Base-by-base conservation (phyloP, 2,113 vertebrate genomes). In the Toxotes chatareus region DNA sequence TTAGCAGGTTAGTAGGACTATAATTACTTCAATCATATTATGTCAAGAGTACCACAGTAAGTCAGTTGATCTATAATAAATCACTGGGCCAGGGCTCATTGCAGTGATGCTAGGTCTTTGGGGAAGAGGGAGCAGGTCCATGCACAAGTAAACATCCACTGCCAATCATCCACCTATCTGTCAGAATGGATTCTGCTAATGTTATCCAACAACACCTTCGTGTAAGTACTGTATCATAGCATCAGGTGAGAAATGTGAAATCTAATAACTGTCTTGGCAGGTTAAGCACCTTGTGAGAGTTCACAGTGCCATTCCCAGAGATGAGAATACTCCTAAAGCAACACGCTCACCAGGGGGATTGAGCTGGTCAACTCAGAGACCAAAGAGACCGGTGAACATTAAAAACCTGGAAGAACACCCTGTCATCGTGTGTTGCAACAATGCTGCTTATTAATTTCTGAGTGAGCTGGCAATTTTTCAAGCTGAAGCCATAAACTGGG, bases 241-340 rank as follows among this genome's bases (percentile, higher is more conserved):
- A 12, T 70, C 49, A 65, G 38, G 21, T 31, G 36, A 73, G 38
- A 76, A 53, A 46, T 64, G 12, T 23, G 13, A 73, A 73, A 40
- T 69, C 12, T 44, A 61, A 68, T 27, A 80, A 53, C 38, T 56
- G 64, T 73, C 76, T 44, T 62, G 75, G 47, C 51, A 69, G 38
- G 27, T 60, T 13, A 55, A 84, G 78, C 78, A 85, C 64, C 60
- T 71, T 79, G 23, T 63, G 42, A 73, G 42, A 68, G 80, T 79
- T 83, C 85, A 78, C 71, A 66, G 80, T 57, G 74, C 71, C 46
- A 49, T 71, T 81, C 38, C 46, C 27, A 66, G 63, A 72, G 40
- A 17, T 46, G 59, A 65, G 53, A 75, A 59, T 55, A 17, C 4
- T 65, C 55, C 47, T 38, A 34, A 80, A 75, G 27, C 53, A 47